Evolutionary conservation across 2,797 vertebrate species (phyloP).

Genomic region (Echiichthys vipera): DNA sequence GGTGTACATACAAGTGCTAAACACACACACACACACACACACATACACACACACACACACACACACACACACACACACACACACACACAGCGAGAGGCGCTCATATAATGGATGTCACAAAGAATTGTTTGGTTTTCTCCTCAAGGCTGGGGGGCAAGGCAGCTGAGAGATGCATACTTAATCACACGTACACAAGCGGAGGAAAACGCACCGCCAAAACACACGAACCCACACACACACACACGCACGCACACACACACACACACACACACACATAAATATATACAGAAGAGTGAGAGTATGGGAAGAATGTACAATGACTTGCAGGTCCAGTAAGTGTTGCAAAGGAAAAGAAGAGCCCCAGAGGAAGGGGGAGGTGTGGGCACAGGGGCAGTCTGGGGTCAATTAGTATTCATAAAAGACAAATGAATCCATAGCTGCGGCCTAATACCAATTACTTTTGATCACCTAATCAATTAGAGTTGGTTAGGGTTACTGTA

Average conservation of each 20-base stretch:
- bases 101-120: conserved; percentile 56
- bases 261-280: conserved; percentile 1
- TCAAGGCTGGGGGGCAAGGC: conserved; percentile 27
- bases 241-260: neutral
- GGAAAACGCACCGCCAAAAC: conserved; percentile 16
- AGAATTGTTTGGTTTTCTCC: conserved; percentile 54
- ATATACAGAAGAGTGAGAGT: conserved; percentile 1
- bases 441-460: conserved; percentile 83
- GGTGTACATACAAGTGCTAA: conserved; percentile 7
- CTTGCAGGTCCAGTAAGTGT: conserved; percentile 44
- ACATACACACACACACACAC: conserved; percentile 7
- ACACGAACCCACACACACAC: neutral
- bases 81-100: conserved; percentile 9
- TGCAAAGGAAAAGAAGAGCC: conserved; percentile 33
- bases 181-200: conserved; percentile 50
- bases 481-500: conserved; percentile 81
- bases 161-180: conserved; percentile 53
- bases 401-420: conserved; percentile 86
- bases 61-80: conserved; percentile 7
- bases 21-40: conserved; percentile 14
- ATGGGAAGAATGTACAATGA: conserved; percentile 54
- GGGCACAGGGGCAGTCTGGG: conserved; percentile 65
- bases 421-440: conserved; percentile 82
- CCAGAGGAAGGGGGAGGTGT: conserved; percentile 37
- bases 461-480: conserved; percentile 86